phyloP scores from a whole-genome alignment of 2,113 vertebrate genomes.

The Chionodraco myersi region DNA sequence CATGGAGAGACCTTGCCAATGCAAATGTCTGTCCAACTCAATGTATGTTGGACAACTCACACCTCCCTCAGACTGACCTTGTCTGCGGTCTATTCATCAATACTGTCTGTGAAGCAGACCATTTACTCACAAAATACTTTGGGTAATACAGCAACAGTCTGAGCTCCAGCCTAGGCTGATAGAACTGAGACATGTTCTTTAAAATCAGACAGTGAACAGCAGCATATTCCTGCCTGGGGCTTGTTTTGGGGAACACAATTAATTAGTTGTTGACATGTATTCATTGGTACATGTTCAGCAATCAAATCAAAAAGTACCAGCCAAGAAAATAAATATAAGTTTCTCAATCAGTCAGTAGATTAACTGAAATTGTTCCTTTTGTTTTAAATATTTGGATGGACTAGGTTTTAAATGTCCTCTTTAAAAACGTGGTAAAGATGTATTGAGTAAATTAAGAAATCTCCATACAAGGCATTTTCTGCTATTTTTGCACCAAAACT shows the following conservation, averaged over 20 bases:
- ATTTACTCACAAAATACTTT: conserved; percentile 4
- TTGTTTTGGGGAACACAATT: not conserved
- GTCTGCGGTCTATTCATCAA: conserved; percentile 20
- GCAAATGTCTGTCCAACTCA: not conserved
- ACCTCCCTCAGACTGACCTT: conserved; percentile 15
- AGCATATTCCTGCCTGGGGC: not conserved
- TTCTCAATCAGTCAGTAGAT: not conserved
- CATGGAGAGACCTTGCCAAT: not conserved
- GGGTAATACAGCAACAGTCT: too few relatives aligned
- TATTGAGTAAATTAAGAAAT: too few relatives aligned
- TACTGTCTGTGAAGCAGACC: not conserved
- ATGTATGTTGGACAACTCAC: conserved; percentile 2
- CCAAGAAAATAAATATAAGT: not conserved
- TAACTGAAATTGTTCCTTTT: not conserved
- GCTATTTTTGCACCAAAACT: too few relatives aligned
- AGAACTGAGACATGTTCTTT: not conserved
- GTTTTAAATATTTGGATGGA: not conserved
- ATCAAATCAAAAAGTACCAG: not conserved
- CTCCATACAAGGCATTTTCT: too few relatives aligned
- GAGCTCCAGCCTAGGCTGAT: not conserved
- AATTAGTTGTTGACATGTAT: not conserved
- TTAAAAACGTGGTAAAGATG: too few relatives aligned
- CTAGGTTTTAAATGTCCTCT: too few relatives aligned
- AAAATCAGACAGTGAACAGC: too few relatives aligned
- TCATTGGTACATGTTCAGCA: not conserved